Evolutionary conservation across 1,140 invertebrate genomes (phyloP).

Genomic region (Cyclargus thomasi): DNA sequence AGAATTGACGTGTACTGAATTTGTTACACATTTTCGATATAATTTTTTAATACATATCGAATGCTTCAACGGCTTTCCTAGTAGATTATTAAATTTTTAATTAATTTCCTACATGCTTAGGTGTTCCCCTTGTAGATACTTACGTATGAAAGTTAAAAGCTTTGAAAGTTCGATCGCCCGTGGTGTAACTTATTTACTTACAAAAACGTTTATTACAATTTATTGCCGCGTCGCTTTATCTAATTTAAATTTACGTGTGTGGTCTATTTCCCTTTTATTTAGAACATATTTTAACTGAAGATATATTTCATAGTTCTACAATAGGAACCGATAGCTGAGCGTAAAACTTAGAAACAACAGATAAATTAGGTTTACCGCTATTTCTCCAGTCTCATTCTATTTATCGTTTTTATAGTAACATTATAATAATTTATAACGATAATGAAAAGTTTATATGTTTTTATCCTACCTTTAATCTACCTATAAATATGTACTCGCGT

Average conservation of each 20-base stretch:
- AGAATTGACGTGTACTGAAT: too few relatives aligned
- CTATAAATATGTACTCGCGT: too few relatives aligned
- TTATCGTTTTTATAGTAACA: neutral
- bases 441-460: too few relatives aligned
- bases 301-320: neutral
- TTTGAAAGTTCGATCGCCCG: conserved; percentile 56
- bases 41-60: too few relatives aligned
- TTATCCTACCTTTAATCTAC: too few relatives aligned
- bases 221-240: conserved; percentile 33
- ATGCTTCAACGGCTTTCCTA: too few relatives aligned
- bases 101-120: neutral
- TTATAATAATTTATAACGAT: neutral
- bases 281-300: neutral
- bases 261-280: conserved; percentile 35
- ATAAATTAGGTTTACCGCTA: neutral
- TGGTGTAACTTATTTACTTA: conserved; percentile 38
- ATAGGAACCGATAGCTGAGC: neutral
- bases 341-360: neutral
- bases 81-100: too few relatives aligned
- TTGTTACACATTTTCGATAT: too few relatives aligned
- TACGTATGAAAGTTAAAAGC: conserved; percentile 26
- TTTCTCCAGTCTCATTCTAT: neutral
- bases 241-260: conserved; percentile 59
- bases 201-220: conserved; percentile 10
- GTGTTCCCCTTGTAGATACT: neutral